Evolutionary conservation across 2,113 vertebrate genomes (phyloP).

Genomic region (Hyaena hyaena): DNA sequence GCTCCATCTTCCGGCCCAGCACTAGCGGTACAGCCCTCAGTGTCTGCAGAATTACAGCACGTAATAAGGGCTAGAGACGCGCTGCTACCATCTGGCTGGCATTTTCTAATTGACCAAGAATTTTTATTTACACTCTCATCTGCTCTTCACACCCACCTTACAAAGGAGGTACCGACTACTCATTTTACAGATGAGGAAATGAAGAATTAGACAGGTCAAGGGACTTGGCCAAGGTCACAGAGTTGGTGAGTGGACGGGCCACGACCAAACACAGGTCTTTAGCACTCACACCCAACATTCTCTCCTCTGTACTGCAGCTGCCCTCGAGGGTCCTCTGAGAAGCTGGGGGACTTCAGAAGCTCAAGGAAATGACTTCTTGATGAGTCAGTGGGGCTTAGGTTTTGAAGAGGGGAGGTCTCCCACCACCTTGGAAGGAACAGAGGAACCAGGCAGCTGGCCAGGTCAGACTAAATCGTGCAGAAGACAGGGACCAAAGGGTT

Average conservation of each 20-base stretch:
- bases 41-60: not conserved
- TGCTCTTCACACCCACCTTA: not conserved
- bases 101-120: not conserved
- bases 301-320: not conserved
- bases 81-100: accelerated
- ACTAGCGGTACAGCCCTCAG: accelerated
- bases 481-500: not conserved
- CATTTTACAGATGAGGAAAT: not conserved
- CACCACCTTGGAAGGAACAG: not conserved
- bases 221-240: not conserved
- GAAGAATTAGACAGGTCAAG: not conserved
- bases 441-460: not conserved
- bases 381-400: not conserved
- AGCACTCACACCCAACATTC: not conserved
- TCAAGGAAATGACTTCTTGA: not conserved
- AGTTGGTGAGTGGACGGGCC: not conserved
- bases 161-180: not conserved
- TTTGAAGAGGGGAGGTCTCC: not conserved
- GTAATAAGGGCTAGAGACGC: not conserved
- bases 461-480: not conserved
- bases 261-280: not conserved
- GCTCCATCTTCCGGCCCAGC: not conserved
- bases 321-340: not conserved
- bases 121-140: not conserved
- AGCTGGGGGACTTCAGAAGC: accelerated